phyloP scores from a whole-genome alignment of 1,140 invertebrate genomes.

The Neodiprion lecontei region DNA sequence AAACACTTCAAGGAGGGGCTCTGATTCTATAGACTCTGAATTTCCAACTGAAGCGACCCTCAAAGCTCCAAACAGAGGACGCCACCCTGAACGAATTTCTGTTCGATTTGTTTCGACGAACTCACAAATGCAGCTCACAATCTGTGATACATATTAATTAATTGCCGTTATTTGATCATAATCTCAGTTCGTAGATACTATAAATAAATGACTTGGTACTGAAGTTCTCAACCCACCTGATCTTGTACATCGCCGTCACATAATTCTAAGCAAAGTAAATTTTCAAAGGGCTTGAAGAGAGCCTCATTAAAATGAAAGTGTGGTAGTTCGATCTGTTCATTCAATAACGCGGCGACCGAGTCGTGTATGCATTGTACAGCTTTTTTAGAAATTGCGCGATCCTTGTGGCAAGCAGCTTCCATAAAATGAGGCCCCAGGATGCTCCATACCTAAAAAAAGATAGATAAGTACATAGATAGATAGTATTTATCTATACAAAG shows the following conservation, averaged over 20 bases:
- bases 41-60: conserved; percentile 78
- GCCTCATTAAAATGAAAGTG: conserved; percentile 97
- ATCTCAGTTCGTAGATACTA: conserved; percentile 16
- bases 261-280: conserved; percentile 88
- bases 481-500: too few relatives aligned
- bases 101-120: conserved; percentile 92
- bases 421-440: conserved; percentile 90
- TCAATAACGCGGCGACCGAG: conserved; percentile 86
- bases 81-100: conserved; percentile 93
- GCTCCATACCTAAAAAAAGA: conserved; percentile 72
- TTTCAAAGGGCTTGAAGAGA: conserved; percentile 94
- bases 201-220: neutral
- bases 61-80: conserved; percentile 89
- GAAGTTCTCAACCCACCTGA: conserved; percentile 66
- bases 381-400: conserved; percentile 86
- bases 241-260: conserved; percentile 90
- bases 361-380: conserved; percentile 94
- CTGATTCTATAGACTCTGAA: conserved; percentile 63
- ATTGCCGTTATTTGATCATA: neutral
- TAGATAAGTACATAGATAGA: neutral
- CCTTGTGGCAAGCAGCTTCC: conserved; percentile 92
- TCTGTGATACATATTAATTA: conserved; percentile 65
- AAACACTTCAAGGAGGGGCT: conserved; percentile 89
- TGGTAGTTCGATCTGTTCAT: conserved; percentile 85
- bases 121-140: conserved; percentile 93